Percentiles rank a stretch among this genome's conserved stretches.
Evolutionary conservation across 2,888 invertebrate species (phyloP).

Genomic region (Argyresthia goedartella): DNA sequence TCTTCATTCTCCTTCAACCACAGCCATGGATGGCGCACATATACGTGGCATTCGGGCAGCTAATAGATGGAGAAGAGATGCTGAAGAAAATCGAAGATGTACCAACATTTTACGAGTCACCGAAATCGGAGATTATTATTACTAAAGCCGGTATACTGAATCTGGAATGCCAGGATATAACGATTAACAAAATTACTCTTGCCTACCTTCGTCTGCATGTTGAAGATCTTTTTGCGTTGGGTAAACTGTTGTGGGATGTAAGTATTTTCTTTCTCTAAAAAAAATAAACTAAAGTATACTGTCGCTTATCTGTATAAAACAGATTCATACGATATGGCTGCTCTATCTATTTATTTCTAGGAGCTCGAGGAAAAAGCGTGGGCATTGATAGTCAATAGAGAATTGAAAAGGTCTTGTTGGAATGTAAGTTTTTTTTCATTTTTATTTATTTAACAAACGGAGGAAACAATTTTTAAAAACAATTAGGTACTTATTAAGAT

Average conservation of each 20-base stretch:
- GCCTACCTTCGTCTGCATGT: constrained; percentile 43
- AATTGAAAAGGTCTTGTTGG: too few relatives aligned
- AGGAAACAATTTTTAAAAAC: too few relatives aligned
- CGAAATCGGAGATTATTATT: constrained; percentile 38
- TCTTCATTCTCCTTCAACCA: constrained; percentile 75
- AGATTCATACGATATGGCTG: too few relatives aligned
- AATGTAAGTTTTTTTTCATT: too few relatives aligned
- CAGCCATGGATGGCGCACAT: constrained; percentile 78
- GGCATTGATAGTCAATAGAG: too few relatives aligned
- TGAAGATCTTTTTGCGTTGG: constrained; percentile 38
- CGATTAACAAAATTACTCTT: constrained; percentile 33
- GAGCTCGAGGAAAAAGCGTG: too few relatives aligned
- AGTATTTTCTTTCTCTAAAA: constrained; percentile 2
- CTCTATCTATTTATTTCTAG: too few relatives aligned
- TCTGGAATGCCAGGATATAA: constrained; percentile 42
- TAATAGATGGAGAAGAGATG: constrained; percentile 75
- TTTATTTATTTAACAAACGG: too few relatives aligned
- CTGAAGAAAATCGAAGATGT: constrained; percentile 73
- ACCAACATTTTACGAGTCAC: constrained; percentile 74
- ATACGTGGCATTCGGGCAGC: constrained; percentile 82
- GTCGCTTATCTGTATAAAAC: too few relatives aligned
- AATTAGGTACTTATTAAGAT: too few relatives aligned
- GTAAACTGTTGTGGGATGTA: constrained; percentile 36
- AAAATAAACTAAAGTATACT: too few relatives aligned
- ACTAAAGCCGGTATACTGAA: constrained; percentile 42